phyloP scores from a whole-genome alignment of 2,888 invertebrate species.

The Temnothorax rugatulus region DNA sequence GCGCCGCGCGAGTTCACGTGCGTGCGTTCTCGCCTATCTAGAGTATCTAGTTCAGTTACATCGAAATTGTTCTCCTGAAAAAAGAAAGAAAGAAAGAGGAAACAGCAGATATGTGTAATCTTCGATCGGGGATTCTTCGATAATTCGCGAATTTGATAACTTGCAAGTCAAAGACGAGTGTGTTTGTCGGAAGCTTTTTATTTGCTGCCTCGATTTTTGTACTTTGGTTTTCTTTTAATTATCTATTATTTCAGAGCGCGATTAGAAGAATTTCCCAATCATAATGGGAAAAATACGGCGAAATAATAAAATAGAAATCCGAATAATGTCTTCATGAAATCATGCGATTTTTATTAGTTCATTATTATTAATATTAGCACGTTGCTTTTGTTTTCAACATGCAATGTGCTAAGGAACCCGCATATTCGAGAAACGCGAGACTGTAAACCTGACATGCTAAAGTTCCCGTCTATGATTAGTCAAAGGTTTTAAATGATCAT shows the following conservation, averaged over 20 bases:
- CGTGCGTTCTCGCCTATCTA: background rate
- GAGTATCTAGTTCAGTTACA: background rate
- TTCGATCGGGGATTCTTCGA: background rate
- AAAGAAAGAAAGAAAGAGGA: background rate
- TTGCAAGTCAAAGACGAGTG: background rate
- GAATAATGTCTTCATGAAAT: background rate
- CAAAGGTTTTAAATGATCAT: background rate
- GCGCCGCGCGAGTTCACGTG: background rate
- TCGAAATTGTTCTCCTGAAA: background rate
- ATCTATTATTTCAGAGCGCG: background rate
- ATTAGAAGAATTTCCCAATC: background rate
- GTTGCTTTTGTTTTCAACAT: background rate
- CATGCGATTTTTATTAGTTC: slow-evolving; percentile 17
- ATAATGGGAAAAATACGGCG: background rate
- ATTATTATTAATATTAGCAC: background rate
- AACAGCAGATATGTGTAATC: background rate
- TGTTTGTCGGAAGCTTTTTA: slow-evolving; percentile 16
- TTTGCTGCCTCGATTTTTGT: background rate
- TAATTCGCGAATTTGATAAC: background rate
- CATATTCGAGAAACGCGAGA: background rate
- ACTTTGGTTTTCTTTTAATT: background rate
- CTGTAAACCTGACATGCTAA: slow-evolving; percentile 14
- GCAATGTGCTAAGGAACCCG: background rate
- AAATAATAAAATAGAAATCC: slow-evolving; percentile 17
- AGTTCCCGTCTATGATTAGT: background rate